Evolutionary conservation across 2,797 vertebrate species (phyloP).

Genomic region (Pagetopsis macropterus): DNA sequence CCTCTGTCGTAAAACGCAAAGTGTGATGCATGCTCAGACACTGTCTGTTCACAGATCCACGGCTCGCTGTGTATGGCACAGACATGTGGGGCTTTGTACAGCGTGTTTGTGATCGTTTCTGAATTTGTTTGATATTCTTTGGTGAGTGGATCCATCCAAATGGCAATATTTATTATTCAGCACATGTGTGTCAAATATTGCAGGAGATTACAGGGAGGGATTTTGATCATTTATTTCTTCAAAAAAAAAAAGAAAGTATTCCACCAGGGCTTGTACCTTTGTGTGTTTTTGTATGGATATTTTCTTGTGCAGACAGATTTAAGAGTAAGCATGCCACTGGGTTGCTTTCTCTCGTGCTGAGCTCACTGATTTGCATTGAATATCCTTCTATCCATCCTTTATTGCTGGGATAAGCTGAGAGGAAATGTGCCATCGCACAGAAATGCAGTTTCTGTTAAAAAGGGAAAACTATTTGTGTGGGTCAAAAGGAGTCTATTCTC

Average conservation of each 20-base stretch:
- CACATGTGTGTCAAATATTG: conserved; percentile 57
- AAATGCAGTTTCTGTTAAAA: conserved; percentile 45
- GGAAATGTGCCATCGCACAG: conserved; percentile 44
- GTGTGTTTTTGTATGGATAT: conserved; percentile 33
- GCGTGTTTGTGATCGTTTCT: conserved; percentile 58
- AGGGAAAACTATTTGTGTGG: conserved; percentile 38
- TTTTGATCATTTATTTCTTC: conserved; percentile 13
- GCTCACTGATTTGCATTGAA: conserved; percentile 49
- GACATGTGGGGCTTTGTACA: conserved; percentile 35
- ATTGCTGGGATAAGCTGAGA: conserved; percentile 43
- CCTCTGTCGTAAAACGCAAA: conserved; percentile 70
- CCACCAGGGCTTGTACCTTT: conserved; percentile 15
- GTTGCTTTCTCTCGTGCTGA: conserved; percentile 44
- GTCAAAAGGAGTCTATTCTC: conserved; percentile 42
- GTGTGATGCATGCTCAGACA: conserved; percentile 66
- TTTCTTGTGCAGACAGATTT: conserved; percentile 48
- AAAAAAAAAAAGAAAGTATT: background rate
- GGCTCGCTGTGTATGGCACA: conserved; percentile 23
- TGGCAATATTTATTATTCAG: conserved; percentile 58
- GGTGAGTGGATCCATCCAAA: conserved; percentile 53
- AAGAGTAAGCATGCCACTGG: conserved; percentile 28
- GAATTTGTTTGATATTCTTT: conserved; percentile 62
- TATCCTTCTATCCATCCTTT: conserved; percentile 44
- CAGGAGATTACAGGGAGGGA: conserved; percentile 23
- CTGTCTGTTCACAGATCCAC: conserved; percentile 49